Evolutionary conservation across 2,888 invertebrate species (phyloP), one percentile per base, ranked within the genome.

Genomic region (Phortica okadai): DNA sequence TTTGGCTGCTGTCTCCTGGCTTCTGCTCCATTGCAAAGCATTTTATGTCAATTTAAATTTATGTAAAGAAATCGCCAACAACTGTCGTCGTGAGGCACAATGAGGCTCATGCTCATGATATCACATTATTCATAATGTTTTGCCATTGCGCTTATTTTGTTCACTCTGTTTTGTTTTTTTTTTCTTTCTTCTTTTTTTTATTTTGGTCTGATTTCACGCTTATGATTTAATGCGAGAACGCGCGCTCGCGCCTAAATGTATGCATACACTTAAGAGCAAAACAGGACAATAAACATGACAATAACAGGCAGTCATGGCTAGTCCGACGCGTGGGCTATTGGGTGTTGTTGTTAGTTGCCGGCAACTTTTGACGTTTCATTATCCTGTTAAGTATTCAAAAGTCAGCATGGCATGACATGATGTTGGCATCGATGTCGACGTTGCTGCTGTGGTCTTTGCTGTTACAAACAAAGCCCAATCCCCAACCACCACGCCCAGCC

Each of bases 341-440:
- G 10, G 8, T 45, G 45, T 50, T 6, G 33, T 50, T 6, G 2
- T 11, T 50, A 50, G 50, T 50, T 50, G 50, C 8, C 10, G 1
- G 50, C 50, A 83, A 86, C 85, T 84, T 84, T 88, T 88, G 88
- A 87, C 88, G 87, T 88, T 88, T 88, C 88, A 88, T 88, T 88
- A 88, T 87, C 88, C 88, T 88, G 89, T 88, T 88, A 88, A 84
- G 87, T 86, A 88, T 88, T 87, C 88, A 87, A 87, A 88, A 85
- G 86, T 87, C 87, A 85, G 83, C 86, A 80, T 76, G 76, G 78
- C 67, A 70, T 79, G 77, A 21, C 16, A 21, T 25, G 62, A 62
- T 10, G 62, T 0, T 62, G 25, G 62, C 62, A 1, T 21, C 25
- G 25, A 62, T 59, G 62, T 62, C 16, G 16, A 0, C 6, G 25